phyloP scores from a whole-genome alignment of 1,140 invertebrate genomes.

The Musca domestica region DNA sequence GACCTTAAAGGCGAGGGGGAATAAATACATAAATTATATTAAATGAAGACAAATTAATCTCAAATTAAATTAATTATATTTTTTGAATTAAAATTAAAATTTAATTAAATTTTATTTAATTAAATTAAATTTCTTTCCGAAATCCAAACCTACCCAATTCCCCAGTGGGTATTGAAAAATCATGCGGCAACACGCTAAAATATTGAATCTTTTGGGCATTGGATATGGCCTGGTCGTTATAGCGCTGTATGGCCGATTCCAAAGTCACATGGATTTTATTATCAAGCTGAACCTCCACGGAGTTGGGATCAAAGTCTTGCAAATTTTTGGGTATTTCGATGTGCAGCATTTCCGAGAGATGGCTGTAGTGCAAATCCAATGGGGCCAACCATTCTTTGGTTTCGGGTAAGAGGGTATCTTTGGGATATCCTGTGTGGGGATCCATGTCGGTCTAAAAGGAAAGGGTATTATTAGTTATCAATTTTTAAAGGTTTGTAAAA shows the following conservation, averaged over 20 bases:
- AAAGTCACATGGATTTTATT: conserved; percentile 65
- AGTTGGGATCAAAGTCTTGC: conserved; percentile 31
- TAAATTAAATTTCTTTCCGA: neutral
- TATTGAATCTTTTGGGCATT: conserved; percentile 60
- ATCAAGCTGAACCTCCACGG: conserved; percentile 57
- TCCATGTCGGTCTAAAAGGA: conserved; percentile 50
- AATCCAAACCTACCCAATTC: conserved; percentile 66
- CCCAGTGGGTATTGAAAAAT: conserved; percentile 82
- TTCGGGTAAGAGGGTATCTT: conserved; percentile 65
- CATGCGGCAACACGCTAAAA: conserved; percentile 77
- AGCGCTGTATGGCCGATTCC: conserved; percentile 72
- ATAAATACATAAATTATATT: conserved; percentile 56
- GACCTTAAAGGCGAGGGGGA: neutral
- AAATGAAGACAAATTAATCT: no score
- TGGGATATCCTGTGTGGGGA: conserved; percentile 65
- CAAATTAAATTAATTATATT: no score
- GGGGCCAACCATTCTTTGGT: conserved; percentile 69
- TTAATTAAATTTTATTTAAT: neutral
- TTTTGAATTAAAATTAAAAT: no score
- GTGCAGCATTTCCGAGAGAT: conserved; percentile 67
- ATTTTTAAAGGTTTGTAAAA: neutral
- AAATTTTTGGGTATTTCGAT: conserved; percentile 33
- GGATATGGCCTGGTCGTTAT: conserved; percentile 76
- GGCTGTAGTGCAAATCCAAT: conserved; percentile 67
- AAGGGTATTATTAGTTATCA: conserved; percentile 34